Conservation (phyloP, 2,888 invertebrate species). For the Oligia fasciuncula region DNA sequence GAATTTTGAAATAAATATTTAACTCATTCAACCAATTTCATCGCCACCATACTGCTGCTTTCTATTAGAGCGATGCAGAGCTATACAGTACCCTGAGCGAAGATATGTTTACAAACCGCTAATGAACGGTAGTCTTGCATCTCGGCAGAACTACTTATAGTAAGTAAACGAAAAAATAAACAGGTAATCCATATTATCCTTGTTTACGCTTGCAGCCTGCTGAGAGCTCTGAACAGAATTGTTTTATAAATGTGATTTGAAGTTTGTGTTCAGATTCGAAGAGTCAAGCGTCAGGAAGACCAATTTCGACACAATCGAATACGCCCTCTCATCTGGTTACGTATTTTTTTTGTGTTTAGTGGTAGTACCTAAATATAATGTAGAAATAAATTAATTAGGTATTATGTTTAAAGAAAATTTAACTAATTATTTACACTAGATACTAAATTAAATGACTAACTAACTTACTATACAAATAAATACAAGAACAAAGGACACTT, state of each 20-base stretch:
- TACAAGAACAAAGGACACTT: too few species aligned
- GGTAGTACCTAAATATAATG: background rate
- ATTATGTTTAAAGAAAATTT: background rate
- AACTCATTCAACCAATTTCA: background rate
- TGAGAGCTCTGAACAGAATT: background rate
- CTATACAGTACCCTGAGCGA: background rate
- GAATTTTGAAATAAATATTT: background rate
- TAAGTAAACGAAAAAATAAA: conserved; percentile 5
- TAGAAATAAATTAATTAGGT: background rate
- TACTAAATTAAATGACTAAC: too few species aligned
- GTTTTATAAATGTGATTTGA: conserved; percentile 7
- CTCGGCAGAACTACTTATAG: background rate
- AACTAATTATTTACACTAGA: too few species aligned
- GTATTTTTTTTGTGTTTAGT: background rate
- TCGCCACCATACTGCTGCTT: background rate
- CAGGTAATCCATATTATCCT: conserved; percentile 9
- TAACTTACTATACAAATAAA: too few species aligned
- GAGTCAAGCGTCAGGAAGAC: background rate
- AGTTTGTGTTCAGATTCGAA: background rate
- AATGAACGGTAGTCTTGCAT: background rate
- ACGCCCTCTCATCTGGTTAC: background rate
- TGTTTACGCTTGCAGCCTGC: background rate
- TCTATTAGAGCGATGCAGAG: background rate
- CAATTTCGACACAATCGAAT: background rate
- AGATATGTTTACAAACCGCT: background rate